phyloP scores from a whole-genome alignment of 2,797 vertebrate species.

The Tapera naevia region DNA sequence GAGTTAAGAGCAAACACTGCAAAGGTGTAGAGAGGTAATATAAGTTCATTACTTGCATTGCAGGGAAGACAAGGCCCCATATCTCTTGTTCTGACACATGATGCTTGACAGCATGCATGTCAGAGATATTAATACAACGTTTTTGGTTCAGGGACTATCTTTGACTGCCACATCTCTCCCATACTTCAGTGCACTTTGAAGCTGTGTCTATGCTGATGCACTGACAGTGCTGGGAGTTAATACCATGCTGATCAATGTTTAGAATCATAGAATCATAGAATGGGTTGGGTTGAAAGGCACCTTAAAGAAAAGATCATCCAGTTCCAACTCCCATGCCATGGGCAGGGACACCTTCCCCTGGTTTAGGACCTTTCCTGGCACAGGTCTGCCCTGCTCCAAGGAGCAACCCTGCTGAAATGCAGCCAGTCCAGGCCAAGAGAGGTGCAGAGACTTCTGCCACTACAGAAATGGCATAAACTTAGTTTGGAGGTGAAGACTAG shows the following conservation, averaged over 20 bases:
- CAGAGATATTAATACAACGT: background rate
- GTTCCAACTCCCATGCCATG: too few species aligned
- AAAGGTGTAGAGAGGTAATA: background rate
- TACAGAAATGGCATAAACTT: background rate
- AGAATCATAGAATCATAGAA: too few species aligned
- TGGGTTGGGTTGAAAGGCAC: too few species aligned
- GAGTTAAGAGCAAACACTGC: too few species aligned
- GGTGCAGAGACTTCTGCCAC: background rate
- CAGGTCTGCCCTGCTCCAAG: background rate
- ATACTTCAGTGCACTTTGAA: fast-evolving
- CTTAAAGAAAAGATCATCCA: too few species aligned
- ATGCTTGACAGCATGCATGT: background rate
- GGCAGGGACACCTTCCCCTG: too few species aligned
- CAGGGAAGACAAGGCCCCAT: fast-evolving
- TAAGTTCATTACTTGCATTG: background rate
- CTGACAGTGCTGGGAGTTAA: fast-evolving
- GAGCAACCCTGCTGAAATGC: background rate
- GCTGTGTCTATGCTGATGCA: too few species aligned
- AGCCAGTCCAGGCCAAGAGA: background rate
- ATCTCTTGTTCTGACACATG: fast-evolving
- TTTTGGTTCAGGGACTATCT: background rate
- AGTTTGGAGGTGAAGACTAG: background rate
- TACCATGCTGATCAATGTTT: fast-evolving
- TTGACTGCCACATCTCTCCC: background rate
- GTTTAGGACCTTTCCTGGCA: background rate